Percentiles rank a stretch among this genome's conserved stretches.
Evolutionary conservation across 2,797 vertebrate genomes (phyloP).

Genomic region (Hapalemur alaotrensis): DNA sequence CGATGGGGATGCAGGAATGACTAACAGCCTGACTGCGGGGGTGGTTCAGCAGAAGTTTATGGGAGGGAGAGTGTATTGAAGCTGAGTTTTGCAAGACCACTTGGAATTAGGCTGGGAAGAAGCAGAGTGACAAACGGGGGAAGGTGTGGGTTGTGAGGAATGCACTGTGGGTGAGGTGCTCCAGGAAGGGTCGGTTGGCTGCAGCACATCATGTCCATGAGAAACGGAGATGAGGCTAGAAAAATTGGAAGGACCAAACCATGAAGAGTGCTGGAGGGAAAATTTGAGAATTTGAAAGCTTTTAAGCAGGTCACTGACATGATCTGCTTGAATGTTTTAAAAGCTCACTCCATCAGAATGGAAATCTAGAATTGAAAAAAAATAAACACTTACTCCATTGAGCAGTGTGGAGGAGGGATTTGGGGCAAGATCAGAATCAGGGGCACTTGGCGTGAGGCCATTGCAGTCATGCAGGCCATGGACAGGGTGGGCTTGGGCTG

Average conservation of each 20-base stretch:
- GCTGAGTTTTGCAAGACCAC: not conserved
- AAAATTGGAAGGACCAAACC: not conserved
- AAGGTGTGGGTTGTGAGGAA: not conserved
- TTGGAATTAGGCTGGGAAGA: not conserved
- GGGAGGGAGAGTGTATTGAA: not conserved
- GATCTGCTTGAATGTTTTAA: not conserved
- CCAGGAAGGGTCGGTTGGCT: not conserved
- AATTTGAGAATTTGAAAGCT: not conserved
- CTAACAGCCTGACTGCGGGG: too few relatives aligned
- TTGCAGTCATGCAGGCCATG: not conserved
- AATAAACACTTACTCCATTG: not conserved
- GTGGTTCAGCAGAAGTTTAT: not conserved
- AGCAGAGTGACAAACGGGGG: not conserved
- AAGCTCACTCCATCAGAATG: not conserved
- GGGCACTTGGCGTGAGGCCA: not conserved
- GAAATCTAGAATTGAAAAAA: not conserved
- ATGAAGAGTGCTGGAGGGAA: not conserved
- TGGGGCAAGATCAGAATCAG: not conserved
- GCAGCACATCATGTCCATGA: not conserved
- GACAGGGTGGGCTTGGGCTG: too few relatives aligned
- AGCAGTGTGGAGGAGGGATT: not conserved
- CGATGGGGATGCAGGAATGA: not conserved
- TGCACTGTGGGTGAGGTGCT: not conserved
- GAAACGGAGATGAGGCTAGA: not conserved
- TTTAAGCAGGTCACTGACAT: not conserved